phyloP scores from a whole-genome alignment of 2,113 vertebrate species.

The Falco punctatus region DNA sequence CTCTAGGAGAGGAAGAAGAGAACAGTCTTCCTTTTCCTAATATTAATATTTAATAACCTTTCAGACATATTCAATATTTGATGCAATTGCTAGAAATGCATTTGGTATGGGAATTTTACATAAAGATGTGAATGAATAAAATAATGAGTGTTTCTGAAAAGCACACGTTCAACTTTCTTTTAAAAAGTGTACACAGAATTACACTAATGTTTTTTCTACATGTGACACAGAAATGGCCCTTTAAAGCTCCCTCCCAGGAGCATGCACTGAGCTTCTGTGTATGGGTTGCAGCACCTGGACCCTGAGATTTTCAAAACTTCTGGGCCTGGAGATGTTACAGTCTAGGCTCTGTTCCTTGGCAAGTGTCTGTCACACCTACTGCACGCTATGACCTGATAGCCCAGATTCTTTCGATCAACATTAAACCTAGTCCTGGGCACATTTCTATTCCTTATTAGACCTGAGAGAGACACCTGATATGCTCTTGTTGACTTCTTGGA shows the following conservation, averaged over 20 bases:
- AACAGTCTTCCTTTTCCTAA: not conserved
- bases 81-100: not conserved
- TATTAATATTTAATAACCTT: conserved; percentile 6
- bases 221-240: not conserved
- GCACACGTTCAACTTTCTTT: not conserved
- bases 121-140: not conserved
- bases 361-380: not conserved
- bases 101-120: not conserved
- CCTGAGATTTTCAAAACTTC: not conserved
- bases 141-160: not conserved
- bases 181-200: not conserved
- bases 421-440: not conserved
- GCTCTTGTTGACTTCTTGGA: not conserved
- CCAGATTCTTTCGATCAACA: not conserved
- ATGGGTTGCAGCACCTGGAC: not conserved
- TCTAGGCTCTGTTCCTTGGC: not conserved
- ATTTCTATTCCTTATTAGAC: not conserved
- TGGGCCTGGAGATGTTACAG: not conserved
- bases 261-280: not conserved
- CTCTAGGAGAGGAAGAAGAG: conserved; percentile 33
- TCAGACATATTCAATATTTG: not conserved
- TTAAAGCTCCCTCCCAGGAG: not conserved
- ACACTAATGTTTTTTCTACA: not conserved
- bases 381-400: not conserved
- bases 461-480: not conserved